These are phyloP conservation scores for Gymnothorax javanicus DNA, from an alignment of 2,797 vertebrate species.

Conservation along the genomic window DNA sequence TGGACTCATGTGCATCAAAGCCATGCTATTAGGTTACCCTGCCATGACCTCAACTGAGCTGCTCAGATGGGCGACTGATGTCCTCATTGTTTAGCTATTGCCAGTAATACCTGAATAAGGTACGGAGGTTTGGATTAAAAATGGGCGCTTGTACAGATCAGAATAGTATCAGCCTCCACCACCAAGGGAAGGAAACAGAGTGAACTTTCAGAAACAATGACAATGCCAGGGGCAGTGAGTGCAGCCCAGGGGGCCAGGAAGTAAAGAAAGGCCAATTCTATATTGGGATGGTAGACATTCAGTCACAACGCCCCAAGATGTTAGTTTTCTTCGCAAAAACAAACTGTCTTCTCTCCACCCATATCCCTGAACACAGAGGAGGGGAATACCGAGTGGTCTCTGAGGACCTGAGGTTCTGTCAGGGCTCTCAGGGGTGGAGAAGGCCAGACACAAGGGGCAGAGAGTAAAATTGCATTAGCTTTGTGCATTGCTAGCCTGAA, in stretches of 20 bases:
- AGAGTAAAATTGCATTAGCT: background rate
- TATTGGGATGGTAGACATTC: conserved; percentile 10
- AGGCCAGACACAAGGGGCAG: conserved; percentile 27
- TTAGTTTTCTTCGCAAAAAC: conserved; percentile 55
- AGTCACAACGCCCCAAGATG: conserved; percentile 34
- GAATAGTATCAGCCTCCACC: conserved; percentile 12
- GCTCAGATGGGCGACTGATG: conserved; percentile 24
- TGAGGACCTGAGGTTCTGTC: background rate
- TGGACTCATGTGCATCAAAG: background rate
- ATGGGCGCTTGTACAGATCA: background rate
- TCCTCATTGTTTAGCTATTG: conserved; percentile 14
- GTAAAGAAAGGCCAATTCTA: background rate
- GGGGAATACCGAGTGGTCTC: conserved; percentile 45
- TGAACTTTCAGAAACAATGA: conserved; percentile 15
- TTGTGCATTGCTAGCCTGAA: background rate
- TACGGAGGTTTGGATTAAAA: background rate
- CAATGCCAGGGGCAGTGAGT: conserved; percentile 38
- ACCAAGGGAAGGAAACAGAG: conserved; percentile 14
- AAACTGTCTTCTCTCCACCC: conserved; percentile 66
- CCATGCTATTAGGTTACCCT: conserved; percentile 4
- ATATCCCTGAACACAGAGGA: conserved; percentile 50
- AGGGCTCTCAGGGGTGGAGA: conserved; percentile 41
- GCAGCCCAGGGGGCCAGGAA: background rate
- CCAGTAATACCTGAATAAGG: background rate
- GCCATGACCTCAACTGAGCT: conserved; percentile 26